A percentile compares a stretch with the other conserved stretches of the same genome.
phyloP scores from a whole-genome alignment of 2,797 vertebrate genomes.

The Cossypha heuglini region DNA sequence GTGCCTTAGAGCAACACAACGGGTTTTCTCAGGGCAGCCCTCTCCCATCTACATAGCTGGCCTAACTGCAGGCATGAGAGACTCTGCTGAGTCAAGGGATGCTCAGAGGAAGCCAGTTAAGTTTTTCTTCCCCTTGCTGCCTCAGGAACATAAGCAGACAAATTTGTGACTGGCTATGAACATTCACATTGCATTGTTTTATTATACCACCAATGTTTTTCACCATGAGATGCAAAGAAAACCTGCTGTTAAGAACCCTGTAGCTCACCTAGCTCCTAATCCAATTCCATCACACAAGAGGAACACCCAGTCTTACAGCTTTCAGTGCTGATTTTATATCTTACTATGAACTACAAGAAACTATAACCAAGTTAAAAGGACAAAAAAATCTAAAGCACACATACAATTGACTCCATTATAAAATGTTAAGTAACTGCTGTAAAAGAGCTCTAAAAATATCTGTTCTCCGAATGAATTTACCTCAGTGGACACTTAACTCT shows the following conservation, averaged over 20 bases:
- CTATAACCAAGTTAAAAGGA: neutral
- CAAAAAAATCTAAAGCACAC: neutral
- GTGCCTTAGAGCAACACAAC: neutral
- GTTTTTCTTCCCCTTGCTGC: neutral
- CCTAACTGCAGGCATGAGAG: neutral
- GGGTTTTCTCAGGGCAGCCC: neutral
- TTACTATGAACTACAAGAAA: neutral
- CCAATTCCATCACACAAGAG: neutral
- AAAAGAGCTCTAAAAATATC: neutral
- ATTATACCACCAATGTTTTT: neutral
- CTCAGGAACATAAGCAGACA: neutral
- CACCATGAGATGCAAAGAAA: neutral
- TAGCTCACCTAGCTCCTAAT: neutral
- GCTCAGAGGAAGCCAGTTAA: neutral
- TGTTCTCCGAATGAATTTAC: neutral
- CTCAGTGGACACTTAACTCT: neutral
- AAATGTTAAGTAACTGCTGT: neutral
- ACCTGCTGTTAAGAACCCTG: neutral
- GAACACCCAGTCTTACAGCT: neutral
- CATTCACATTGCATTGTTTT: fast-evolving
- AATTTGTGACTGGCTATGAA: neutral
- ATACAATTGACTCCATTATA: neutral
- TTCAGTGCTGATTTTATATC: neutral
- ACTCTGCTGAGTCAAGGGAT: neutral
- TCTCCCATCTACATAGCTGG: neutral